Conservation (phyloP, 2,888 invertebrate genomes). For the Petrolisthes cinctipes region DNA sequence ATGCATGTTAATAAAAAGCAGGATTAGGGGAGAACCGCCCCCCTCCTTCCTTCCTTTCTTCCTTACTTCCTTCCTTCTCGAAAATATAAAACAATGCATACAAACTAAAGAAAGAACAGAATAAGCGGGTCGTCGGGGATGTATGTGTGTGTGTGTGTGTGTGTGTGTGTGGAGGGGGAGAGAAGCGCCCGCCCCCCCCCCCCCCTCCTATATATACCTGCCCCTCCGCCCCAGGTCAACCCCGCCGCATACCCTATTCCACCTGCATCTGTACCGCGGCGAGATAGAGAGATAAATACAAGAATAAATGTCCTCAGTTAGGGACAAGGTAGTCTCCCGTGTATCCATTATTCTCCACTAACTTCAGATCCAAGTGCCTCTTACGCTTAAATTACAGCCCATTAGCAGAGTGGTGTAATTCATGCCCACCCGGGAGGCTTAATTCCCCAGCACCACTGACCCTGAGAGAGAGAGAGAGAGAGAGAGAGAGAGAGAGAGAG, state of each 20-base stretch:
- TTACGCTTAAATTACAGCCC: background rate
- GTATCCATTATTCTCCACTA: background rate
- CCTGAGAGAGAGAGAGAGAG: background rate
- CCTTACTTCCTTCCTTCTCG: slow-evolving; percentile 12
- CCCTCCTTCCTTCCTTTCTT: background rate
- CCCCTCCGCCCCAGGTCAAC: background rate
- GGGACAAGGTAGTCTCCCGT: background rate
- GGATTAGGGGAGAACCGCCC: background rate
- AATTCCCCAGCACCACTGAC: too few relatives aligned
- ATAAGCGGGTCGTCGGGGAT: background rate
- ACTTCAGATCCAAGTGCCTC: background rate
- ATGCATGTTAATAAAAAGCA: too few relatives aligned
- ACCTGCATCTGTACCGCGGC: background rate
- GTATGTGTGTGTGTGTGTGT: slow-evolving; percentile 17
- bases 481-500: background rate
- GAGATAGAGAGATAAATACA: background rate
- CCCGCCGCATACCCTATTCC: background rate
- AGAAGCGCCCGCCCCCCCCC: background rate
- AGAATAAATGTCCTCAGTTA: background rate
- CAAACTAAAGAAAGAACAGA: background rate
- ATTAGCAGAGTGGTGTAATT: background rate
- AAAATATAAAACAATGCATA: background rate
- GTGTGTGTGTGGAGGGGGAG: background rate
- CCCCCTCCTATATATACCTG: background rate
- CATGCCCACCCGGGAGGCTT: background rate